Evolutionary conservation across 2,797 vertebrate genomes (phyloP).

Genomic region (Bovichtus diacanthus): DNA sequence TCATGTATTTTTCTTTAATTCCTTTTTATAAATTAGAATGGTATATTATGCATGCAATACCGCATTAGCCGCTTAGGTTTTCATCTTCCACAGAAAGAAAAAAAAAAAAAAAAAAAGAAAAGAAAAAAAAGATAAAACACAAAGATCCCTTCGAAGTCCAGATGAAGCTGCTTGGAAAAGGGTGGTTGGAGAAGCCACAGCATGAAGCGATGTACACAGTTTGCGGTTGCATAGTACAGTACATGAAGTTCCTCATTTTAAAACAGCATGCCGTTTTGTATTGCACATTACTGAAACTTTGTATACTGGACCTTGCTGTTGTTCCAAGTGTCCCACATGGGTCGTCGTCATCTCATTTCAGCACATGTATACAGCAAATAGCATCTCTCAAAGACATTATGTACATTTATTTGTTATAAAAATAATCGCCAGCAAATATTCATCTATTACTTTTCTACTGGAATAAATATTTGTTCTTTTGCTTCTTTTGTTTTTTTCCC

Average conservation of each 20-base stretch:
- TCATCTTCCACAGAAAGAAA: constrained; percentile 91
- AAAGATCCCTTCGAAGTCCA: constrained; percentile 78
- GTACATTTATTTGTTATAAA: constrained; percentile 79
- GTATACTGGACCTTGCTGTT: constrained; percentile 70
- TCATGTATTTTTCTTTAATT: constrained; percentile 85
- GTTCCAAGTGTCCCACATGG: constrained; percentile 54
- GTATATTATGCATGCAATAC: constrained; percentile 94
- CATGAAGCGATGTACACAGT: constrained; percentile 94
- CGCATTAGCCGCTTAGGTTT: constrained; percentile 88
- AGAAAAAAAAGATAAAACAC: constrained; percentile 76
- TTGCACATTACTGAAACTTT: constrained; percentile 88
- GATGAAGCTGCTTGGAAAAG: constrained; percentile 90
- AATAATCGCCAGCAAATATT: constrained; percentile 79
- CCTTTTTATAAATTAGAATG: constrained; percentile 92
- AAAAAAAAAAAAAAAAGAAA: constrained; percentile 76
- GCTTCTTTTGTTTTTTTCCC: constrained; percentile 24
- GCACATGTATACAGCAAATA: constrained; percentile 74
- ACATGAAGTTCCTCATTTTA: constrained; percentile 89
- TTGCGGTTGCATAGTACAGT: constrained; percentile 87
- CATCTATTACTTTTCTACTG: constrained; percentile 68
- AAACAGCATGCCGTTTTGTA: constrained; percentile 94
- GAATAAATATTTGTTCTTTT: constrained; percentile 65
- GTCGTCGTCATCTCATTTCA: constrained; percentile 51
- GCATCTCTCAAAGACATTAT: constrained; percentile 80
- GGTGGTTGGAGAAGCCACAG: constrained; percentile 83